phyloP scores from a whole-genome alignment of 2,113 vertebrate species.

The Eurypyga helias region DNA sequence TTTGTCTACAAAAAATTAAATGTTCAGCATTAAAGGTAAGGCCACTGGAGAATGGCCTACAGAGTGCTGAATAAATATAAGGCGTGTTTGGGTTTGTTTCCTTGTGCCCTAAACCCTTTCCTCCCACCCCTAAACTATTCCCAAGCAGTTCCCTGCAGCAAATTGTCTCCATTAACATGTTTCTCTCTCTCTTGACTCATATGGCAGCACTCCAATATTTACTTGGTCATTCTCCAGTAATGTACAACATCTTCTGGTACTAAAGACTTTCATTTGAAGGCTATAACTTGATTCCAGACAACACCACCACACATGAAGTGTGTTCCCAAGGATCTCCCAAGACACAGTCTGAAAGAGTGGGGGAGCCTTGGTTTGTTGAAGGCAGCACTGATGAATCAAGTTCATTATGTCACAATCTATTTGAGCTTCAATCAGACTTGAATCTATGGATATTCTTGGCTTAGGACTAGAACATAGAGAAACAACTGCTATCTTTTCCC shows the following conservation, averaged over 20 bases:
- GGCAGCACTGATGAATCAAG: background rate
- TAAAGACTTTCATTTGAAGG: background rate
- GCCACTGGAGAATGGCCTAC: background rate
- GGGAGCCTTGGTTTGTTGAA: background rate
- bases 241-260: background rate
- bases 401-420: background rate
- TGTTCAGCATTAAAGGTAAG: conserved; percentile 24
- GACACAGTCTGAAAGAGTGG: background rate
- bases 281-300: background rate
- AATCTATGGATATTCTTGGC: conserved; percentile 5
- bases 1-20: conserved; percentile 8
- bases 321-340: background rate
- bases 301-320: background rate
- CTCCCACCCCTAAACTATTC: background rate
- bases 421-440: background rate
- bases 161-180: background rate
- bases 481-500: conserved; percentile 14
- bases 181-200: background rate
- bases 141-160: conserved; percentile 9
- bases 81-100: conserved; percentile 12
- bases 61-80: background rate
- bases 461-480: background rate
- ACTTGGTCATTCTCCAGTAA: conserved; percentile 42
- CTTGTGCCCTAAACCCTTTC: conserved; percentile 8
- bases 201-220: conserved; percentile 33